These are phyloP conservation scores for Pantelozetes paolii DNA, from an alignment of 2,888 invertebrate species.

Conservation along the genomic window DNA sequence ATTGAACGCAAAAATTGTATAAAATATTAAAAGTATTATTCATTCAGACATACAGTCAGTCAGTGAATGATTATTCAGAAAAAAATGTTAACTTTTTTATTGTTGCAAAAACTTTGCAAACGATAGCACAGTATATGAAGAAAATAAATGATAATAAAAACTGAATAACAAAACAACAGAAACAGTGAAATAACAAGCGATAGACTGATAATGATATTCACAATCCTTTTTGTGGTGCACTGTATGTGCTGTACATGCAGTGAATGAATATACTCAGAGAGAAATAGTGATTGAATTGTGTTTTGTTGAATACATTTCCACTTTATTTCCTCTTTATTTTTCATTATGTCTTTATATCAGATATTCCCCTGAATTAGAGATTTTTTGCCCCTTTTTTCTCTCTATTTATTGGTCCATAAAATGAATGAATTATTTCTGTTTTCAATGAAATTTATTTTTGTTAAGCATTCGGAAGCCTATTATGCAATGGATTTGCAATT, in stretches of 20 bases:
- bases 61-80: background rate
- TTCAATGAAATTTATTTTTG: background rate
- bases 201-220: constrained; percentile 13
- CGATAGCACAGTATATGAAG: too few relatives aligned
- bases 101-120: too few relatives aligned
- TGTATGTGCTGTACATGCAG: background rate
- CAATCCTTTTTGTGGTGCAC: background rate
- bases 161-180: constrained; percentile 15
- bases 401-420: background rate
- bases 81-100: too few relatives aligned
- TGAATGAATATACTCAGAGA: background rate
- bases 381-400: background rate
- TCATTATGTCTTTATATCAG: constrained; percentile 9
- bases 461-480: background rate
- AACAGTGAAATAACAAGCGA: background rate
- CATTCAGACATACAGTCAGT: background rate
- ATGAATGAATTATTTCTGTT: background rate
- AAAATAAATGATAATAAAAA: background rate
- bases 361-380: background rate
- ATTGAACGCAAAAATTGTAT: background rate
- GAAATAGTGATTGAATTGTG: background rate
- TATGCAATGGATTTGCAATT: background rate
- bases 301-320: background rate
- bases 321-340: background rate
- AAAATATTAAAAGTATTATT: background rate